phyloP scores from a whole-genome alignment of 2,113 vertebrate genomes.

The Taxidea taxus region DNA sequence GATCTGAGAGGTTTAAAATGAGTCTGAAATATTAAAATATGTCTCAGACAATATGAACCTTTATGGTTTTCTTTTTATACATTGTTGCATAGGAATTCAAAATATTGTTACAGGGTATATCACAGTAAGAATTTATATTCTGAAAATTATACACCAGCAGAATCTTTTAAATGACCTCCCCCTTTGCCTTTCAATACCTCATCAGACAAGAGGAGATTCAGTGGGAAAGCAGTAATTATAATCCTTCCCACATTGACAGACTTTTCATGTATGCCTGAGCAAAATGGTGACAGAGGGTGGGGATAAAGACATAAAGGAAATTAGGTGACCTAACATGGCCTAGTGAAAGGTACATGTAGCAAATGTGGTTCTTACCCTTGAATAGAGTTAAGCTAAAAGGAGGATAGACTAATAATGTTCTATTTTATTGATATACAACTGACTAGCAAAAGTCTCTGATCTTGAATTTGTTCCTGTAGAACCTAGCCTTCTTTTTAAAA shows the following conservation, averaged over 20 bases:
- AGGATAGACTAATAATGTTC: neutral
- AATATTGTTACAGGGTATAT: slow-evolving; percentile 68
- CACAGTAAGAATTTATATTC: slow-evolving; percentile 60
- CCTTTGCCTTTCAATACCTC: neutral
- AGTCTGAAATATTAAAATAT: slow-evolving; percentile 66
- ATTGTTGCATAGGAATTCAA: slow-evolving; percentile 51
- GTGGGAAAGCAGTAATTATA: slow-evolving; percentile 52
- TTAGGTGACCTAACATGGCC: neutral
- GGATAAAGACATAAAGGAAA: slow-evolving; percentile 41
- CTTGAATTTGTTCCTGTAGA: slow-evolving; percentile 23
- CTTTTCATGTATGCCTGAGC: slow-evolving; percentile 19
- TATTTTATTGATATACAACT: neutral
- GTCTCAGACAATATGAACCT: slow-evolving; percentile 38
- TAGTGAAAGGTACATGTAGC: neutral
- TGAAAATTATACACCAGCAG: slow-evolving; percentile 49
- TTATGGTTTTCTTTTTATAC: slow-evolving; percentile 30
- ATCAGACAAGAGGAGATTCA: slow-evolving; percentile 19
- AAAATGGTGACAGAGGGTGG: neutral
- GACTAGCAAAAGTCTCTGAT: slow-evolving; percentile 25
- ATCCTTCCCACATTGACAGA: slow-evolving; percentile 18
- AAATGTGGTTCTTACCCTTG: slow-evolving; percentile 34
- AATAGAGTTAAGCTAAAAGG: slow-evolving; percentile 5
- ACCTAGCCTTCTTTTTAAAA: neutral
- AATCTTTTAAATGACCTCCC: slow-evolving; percentile 15
- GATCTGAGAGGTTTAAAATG: slow-evolving; percentile 45